Conservation (phyloP, 2,888 invertebrate genomes). For the Argynnis bischoffii region DNA sequence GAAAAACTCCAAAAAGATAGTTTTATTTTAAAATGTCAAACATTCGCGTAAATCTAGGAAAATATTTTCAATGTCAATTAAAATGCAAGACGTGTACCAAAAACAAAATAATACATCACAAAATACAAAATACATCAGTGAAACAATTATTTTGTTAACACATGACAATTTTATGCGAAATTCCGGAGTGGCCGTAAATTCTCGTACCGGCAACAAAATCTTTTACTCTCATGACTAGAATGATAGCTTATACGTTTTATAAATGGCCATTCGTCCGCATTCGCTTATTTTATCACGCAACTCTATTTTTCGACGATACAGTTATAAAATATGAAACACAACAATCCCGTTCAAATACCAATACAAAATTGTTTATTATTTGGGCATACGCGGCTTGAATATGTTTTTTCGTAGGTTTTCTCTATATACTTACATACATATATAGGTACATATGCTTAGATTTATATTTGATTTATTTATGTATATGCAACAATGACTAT, state of each 20-base stretch:
- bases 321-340: conserved; percentile 23
- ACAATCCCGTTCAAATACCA: conserved; percentile 23
- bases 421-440: no score
- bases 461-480: no score
- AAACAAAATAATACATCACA: background rate
- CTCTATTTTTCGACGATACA: conserved; percentile 17
- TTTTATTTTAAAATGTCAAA: no score
- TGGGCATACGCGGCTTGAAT: background rate
- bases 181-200: conserved; percentile 23
- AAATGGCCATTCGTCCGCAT: conserved; percentile 30
- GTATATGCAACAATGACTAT: no score
- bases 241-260: conserved; percentile 31
- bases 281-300: conserved; percentile 31
- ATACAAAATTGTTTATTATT: conserved; percentile 26
- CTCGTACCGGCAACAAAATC: conserved; percentile 30
- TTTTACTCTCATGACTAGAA: conserved; percentile 23
- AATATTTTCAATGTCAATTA: no score
- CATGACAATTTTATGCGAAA: conserved; percentile 26
- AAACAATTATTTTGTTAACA: conserved; percentile 24
- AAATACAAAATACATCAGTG: conserved; percentile 7
- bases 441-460: no score
- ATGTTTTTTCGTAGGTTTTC: background rate
- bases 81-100: no score
- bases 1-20: no score
- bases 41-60: no score